Evolutionary conservation across 1,140 invertebrate genomes (phyloP).

Genomic region (Zaprionus ornatus): DNA sequence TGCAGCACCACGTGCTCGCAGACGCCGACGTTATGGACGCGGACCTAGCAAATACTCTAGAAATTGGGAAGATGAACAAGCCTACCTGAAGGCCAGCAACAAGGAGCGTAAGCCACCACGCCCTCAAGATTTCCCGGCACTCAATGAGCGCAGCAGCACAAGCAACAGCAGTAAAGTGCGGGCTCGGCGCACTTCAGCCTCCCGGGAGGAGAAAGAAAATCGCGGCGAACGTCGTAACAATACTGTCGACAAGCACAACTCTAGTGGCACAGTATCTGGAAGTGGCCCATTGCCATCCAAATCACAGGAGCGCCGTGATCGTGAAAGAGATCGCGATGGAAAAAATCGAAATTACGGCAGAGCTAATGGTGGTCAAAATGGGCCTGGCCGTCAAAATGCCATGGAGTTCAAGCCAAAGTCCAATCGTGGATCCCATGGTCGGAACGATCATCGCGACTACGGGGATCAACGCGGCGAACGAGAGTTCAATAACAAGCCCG

Average conservation of each 20-base stretch:
- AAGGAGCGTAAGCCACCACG: constrained; percentile 71
- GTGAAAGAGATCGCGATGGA: constrained; percentile 40
- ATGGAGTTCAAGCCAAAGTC: constrained; percentile 68
- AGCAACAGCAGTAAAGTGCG: constrained; percentile 41
- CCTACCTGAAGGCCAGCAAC: constrained; percentile 86
- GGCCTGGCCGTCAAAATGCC: constrained; percentile 53
- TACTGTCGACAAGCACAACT: constrained; percentile 37
- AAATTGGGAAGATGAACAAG: constrained; percentile 96
- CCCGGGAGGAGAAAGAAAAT: constrained; percentile 80
- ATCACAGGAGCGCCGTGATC: constrained; percentile 46
- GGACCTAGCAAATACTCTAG: constrained; percentile 95
- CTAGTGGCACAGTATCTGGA: constrained; percentile 4
- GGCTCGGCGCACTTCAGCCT: constrained; percentile 38
- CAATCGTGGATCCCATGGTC: constrained; percentile 36
- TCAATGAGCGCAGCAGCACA: constrained; percentile 65
- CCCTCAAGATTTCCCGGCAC: constrained; percentile 83
- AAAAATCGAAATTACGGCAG: constrained; percentile 62
- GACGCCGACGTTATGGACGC: constrained; percentile 93
- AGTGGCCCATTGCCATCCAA: constrained; percentile 24
- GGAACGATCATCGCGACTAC: constrained; percentile 57
- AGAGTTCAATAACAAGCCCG: constrained; percentile 31
- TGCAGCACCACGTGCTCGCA: constrained; percentile 93
- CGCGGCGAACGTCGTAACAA: constrained; percentile 49
- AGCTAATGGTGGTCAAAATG: constrained; percentile 44
- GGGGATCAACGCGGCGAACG: constrained; percentile 44